A percentile compares a stretch with the other conserved stretches of the same genome.
Evolutionary conservation across 2,797 vertebrate genomes (phyloP).

Genomic region (Halcyon smyrnensis): DNA sequence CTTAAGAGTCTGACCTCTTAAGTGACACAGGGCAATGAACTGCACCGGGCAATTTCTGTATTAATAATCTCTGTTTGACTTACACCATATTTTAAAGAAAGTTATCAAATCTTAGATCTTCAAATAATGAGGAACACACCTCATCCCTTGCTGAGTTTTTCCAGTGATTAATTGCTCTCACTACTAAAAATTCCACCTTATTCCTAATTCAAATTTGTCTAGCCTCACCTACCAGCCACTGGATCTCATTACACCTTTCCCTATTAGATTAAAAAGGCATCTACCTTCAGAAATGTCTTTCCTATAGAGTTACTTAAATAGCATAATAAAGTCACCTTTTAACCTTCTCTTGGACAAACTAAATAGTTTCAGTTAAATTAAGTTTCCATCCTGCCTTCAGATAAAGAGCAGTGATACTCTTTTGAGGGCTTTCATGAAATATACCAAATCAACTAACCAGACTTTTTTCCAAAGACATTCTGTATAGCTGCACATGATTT

Average conservation of each 20-base stretch:
- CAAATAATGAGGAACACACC: background rate
- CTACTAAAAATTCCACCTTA: slow-evolving; percentile 5
- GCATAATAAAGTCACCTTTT: background rate
- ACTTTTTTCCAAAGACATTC: background rate
- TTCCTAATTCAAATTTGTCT: slow-evolving; percentile 28
- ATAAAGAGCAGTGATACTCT: background rate
- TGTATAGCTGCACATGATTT: background rate
- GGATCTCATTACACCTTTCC: background rate
- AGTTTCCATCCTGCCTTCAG: background rate
- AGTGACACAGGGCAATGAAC: background rate
- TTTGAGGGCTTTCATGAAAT: background rate
- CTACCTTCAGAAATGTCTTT: background rate
- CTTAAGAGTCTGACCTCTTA: background rate
- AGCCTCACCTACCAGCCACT: background rate
- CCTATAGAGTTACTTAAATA: background rate
- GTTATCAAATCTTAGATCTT: background rate
- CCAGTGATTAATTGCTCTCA: background rate
- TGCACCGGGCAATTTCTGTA: background rate
- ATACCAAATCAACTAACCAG: background rate
- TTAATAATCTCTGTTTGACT: background rate
- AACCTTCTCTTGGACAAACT: background rate
- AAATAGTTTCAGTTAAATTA: slow-evolving; percentile 1
- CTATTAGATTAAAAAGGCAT: slow-evolving; percentile 20
- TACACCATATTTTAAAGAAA: background rate
- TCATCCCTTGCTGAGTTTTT: background rate